Evolutionary conservation across 2,888 invertebrate genomes (phyloP), one percentile per base, ranked within the genome.

Genomic region (Plebejus argus): DNA sequence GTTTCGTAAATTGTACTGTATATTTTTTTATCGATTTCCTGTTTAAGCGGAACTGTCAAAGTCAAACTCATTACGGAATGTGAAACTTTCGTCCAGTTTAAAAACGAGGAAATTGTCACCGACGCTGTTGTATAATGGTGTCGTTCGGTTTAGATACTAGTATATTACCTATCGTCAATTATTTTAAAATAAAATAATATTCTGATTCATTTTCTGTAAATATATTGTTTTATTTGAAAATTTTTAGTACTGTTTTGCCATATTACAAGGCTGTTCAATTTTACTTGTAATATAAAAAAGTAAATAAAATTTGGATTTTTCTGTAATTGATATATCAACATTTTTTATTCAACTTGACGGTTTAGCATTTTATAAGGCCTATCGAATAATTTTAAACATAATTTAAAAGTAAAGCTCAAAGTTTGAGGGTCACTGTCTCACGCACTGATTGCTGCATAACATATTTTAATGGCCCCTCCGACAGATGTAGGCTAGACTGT

Each of bases 361-460:
- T 53, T 53, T 18, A 18, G 12, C 12, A 18, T 53, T 45, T 49
- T 49, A 10, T 53, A 18, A 53, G 18, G 15, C 1, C 0, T 53
- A 5, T 53, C 0, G 10, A 58, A 58, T 20, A 8, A 58, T 58
- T 20, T 20, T 20, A 20, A 58, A 8, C 8, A 58, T n/a, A 1
- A 35, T 61, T 61, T 23, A 23, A 70, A 35, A 70, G 10, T 3
- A 23, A 28, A 23, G 4, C 20, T 2, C 15, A 79, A 78, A 82
- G 77, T 83, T 86, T 86, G 84, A 84, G 81, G 58, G 77, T 45
- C 84, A 10, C 82, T 81, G 83, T 0, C 75, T n/a, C 18, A 83
- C 84, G 82, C 85, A 85, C 83, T 85, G 85, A 87, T 86, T 86
- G 85, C 86, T 84, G 83, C 83, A 84, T 85, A 86, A 78, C 76